phyloP scores from a whole-genome alignment of 2,113 vertebrate genomes.

The Oreocharis arfaki region DNA sequence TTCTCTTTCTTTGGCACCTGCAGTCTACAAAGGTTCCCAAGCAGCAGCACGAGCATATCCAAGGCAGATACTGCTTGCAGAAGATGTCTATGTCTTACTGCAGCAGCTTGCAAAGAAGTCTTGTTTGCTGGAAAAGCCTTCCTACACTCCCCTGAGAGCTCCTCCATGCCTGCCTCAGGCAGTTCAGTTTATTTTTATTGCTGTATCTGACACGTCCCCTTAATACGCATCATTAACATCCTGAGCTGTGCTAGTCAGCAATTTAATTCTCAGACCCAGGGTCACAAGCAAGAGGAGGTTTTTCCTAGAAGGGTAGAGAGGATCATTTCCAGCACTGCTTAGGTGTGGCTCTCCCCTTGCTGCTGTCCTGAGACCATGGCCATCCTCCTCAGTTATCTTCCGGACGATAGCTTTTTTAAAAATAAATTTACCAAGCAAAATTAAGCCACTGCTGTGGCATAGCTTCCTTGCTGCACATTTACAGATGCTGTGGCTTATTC shows the following conservation, averaged over 20 bases:
- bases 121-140: constrained; percentile 18
- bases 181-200: constrained; percentile 49
- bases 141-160: constrained; percentile 22
- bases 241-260: constrained; percentile 5
- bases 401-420: neutral
- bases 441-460: neutral
- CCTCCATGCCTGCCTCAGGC: constrained; percentile 14
- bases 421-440: neutral
- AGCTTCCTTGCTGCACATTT: neutral
- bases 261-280: constrained; percentile 6
- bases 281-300: neutral
- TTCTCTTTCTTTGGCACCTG: neutral
- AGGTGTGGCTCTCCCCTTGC: neutral
- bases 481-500: neutral
- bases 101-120: neutral
- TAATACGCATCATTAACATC: constrained; percentile 21
- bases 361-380: neutral
- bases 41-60: neutral
- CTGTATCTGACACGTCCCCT: constrained; percentile 43
- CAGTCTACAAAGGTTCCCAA: neutral
- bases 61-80: neutral
- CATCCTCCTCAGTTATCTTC: neutral
- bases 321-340: neutral
- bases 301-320: neutral
- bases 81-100: neutral